Conservation (phyloP, 2,797 vertebrate species). For the Darevskia nairensis region DNA sequence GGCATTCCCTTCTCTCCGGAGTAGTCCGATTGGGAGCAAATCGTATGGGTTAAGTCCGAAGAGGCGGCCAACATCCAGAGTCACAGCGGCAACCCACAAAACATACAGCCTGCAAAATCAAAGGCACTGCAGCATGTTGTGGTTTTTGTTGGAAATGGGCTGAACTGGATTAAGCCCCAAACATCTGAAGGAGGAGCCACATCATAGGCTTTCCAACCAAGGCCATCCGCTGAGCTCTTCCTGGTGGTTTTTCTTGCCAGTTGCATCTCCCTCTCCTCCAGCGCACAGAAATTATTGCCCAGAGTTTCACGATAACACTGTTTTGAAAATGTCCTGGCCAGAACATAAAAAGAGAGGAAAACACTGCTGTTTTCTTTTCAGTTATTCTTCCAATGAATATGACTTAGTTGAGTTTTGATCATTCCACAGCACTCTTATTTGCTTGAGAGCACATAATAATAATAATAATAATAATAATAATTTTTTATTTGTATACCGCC, state of each 20-base stretch:
- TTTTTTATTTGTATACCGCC: too few relatives aligned
- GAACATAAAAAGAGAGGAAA: neutral
- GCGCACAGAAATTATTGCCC: neutral
- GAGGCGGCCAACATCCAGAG: neutral
- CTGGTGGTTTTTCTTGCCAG: slow-evolving; percentile 4
- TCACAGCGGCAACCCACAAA: neutral
- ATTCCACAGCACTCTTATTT: neutral
- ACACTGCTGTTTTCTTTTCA: neutral
- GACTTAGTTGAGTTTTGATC: neutral
- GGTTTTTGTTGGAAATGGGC: slow-evolving; percentile 20
- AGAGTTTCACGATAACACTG: neutral
- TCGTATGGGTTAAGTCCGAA: neutral
- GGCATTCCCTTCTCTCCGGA: neutral
- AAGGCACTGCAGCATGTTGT: neutral
- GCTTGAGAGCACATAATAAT: neutral
- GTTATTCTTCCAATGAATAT: neutral
- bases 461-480: too few relatives aligned
- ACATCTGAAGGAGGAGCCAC: slow-evolving; percentile 2
- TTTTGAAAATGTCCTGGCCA: neutral
- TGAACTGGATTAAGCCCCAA: slow-evolving; percentile 53
- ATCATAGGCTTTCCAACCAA: slow-evolving; percentile 18
- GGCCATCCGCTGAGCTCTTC: neutral
- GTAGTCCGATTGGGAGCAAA: neutral
- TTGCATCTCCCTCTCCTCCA: neutral
- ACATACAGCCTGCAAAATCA: neutral